These are phyloP conservation scores for Aleiodes sp. DNA, from an alignment of 1,140 invertebrate genomes.

Conservation along the genomic window DNA sequence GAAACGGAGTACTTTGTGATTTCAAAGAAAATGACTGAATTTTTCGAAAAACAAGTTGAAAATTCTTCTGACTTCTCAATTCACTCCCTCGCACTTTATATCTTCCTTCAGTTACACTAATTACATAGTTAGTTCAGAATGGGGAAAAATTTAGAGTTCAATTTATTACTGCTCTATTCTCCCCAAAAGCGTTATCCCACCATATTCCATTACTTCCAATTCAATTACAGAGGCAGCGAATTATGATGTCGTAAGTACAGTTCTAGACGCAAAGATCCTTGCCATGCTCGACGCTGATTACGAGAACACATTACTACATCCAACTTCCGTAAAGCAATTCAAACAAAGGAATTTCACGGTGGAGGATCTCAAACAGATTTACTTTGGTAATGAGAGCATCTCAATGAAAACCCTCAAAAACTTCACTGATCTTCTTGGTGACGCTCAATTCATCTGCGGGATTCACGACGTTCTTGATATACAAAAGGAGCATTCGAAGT, in stretches of 20 bases:
- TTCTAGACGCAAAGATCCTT: neutral
- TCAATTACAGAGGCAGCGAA: neutral
- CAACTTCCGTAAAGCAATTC: neutral
- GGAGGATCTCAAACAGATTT: slow-evolving; percentile 59
- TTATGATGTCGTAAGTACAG: neutral
- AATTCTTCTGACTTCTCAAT: too few species aligned
- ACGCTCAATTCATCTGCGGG: slow-evolving; percentile 4
- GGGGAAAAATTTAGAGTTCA: too few species aligned
- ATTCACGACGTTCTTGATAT: slow-evolving; percentile 44
- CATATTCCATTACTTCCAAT: neutral
- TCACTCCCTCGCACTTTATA: too few species aligned
- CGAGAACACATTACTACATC: neutral
- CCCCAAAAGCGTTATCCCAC: too few species aligned
- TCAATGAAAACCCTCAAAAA: neutral
- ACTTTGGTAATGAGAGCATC: slow-evolving; percentile 42
- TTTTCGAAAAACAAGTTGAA: too few species aligned
- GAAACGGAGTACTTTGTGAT: too few species aligned
- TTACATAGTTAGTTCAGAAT: too few species aligned
- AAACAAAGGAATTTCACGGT: slow-evolving; percentile 46
- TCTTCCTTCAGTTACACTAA: too few species aligned
- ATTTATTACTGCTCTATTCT: too few species aligned
- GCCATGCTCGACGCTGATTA: neutral
- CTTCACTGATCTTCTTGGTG: neutral
- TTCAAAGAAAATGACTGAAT: too few species aligned
- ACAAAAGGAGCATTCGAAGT: slow-evolving; percentile 46